A percentile compares a stretch with the other conserved stretches of the same genome.
phyloP scores from a whole-genome alignment of 2,113 vertebrate genomes.

The Halcyon malimbica region DNA sequence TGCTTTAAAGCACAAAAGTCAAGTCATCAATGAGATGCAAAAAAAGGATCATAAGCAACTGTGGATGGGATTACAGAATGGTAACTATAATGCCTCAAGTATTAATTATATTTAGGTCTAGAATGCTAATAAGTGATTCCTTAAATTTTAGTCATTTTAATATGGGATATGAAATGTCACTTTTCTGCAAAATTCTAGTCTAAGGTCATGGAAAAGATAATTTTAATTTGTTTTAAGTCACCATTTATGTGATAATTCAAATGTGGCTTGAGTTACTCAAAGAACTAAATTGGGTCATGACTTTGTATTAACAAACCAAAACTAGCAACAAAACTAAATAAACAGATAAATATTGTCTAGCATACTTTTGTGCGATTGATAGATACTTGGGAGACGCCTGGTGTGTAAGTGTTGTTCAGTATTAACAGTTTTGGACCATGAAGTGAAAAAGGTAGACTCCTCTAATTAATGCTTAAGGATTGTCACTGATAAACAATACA shows the following conservation, averaged over 20 bases:
- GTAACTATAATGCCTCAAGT: slow-evolving; percentile 70
- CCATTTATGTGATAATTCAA: background rate
- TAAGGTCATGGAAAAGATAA: background rate
- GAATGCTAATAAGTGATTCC: background rate
- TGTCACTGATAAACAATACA: background rate
- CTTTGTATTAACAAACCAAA: background rate
- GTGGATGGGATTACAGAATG: slow-evolving; percentile 99
- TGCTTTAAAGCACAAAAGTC: slow-evolving; percentile 97
- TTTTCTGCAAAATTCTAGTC: background rate
- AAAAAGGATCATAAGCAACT: slow-evolving; percentile 99
- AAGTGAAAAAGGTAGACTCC: background rate
- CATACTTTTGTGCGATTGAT: background rate
- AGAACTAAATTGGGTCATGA: background rate
- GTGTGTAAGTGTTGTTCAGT: background rate
- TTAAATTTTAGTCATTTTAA: background rate
- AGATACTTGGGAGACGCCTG: background rate
- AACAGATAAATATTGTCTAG: background rate
- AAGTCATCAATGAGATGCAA: slow-evolving; percentile 99
- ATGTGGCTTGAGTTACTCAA: background rate
- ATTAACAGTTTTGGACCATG: background rate
- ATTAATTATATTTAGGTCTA: background rate
- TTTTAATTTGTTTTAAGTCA: background rate
- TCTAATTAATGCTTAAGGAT: background rate
- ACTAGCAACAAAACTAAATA: background rate
- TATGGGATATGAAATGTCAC: background rate